phyloP scores from a whole-genome alignment of 64 coral and sea anemone species.

The Actinia equina region DNA sequence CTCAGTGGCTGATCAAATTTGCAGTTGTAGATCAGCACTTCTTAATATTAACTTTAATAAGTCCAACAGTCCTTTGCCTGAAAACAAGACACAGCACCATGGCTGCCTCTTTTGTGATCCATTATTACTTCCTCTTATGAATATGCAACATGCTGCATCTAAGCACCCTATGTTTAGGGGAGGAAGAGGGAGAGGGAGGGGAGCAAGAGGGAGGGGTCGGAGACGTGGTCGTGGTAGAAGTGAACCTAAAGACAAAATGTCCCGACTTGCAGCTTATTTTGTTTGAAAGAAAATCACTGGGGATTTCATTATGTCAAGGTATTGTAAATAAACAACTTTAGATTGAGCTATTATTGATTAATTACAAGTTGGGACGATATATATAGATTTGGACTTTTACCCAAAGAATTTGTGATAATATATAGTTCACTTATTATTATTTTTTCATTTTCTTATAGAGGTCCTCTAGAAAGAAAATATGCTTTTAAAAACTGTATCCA shows the following conservation, averaged over 20 bases:
- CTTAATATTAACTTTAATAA: constrained; percentile 89
- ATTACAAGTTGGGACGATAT: too few species aligned
- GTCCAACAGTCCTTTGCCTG: constrained; percentile 80
- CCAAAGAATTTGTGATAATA: too few species aligned
- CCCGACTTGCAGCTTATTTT: constrained; percentile 91
- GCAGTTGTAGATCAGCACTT: constrained; percentile 76
- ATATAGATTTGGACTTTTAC: too few species aligned
- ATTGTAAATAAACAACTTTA: neutral
- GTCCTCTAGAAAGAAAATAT: too few species aligned
- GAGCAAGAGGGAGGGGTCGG: constrained; percentile 60
- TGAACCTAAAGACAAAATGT: constrained; percentile 96
- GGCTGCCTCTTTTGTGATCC: constrained; percentile 96
- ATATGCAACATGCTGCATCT: constrained; percentile 69
- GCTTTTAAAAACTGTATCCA: too few species aligned
- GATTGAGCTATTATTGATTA: neutral
- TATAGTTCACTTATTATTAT: too few species aligned
- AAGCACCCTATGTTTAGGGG: constrained; percentile 90
- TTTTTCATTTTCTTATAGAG: too few species aligned
- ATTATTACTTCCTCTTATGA: constrained; percentile 66
- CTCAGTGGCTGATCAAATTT: constrained; percentile 72
- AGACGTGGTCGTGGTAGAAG: constrained; percentile 80
- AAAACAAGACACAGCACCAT: constrained; percentile 71
- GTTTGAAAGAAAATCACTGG: constrained; percentile 24
- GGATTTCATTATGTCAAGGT: too few species aligned
- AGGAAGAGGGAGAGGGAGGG: constrained; percentile 67